Evolutionary conservation across 2,113 vertebrate species (phyloP).

Genomic region (Himantopus leucocephalus): DNA sequence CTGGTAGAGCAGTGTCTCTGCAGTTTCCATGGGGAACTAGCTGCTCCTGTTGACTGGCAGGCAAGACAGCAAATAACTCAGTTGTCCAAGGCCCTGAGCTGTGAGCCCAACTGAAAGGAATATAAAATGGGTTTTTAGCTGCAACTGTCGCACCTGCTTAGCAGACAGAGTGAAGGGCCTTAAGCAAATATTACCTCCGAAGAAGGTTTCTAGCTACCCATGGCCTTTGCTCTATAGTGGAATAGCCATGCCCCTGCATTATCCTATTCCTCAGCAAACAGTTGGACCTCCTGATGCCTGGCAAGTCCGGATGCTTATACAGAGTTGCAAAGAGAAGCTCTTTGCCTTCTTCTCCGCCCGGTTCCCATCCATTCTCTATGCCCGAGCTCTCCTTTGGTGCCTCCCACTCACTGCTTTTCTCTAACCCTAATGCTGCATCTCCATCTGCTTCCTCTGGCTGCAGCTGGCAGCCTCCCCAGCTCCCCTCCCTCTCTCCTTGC

Average conservation of each 20-base stretch:
- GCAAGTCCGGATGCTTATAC: neutral
- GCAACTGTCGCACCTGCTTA: neutral
- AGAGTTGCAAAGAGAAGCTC: neutral
- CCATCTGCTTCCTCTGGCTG: constrained; percentile 12
- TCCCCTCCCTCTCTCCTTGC: neutral
- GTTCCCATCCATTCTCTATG: neutral
- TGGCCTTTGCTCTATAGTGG: neutral
- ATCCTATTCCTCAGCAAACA: neutral
- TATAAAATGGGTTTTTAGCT: neutral
- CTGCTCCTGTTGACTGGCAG: neutral
- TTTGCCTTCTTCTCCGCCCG: neutral
- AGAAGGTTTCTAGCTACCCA: neutral
- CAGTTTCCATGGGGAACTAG: neutral
- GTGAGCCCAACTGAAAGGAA: neutral
- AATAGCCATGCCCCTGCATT: neutral
- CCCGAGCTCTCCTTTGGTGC: neutral
- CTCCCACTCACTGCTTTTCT: neutral
- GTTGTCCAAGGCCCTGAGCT: neutral
- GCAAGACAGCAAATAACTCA: neutral
- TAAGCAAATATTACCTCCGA: neutral
- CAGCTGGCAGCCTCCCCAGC: neutral
- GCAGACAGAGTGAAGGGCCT: neutral
- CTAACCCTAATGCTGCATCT: neutral
- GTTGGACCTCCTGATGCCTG: neutral
- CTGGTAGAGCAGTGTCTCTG: neutral